Base-by-base conservation (phyloP, 2,797 vertebrate species). In the Monodelphis domestica region DNA sequence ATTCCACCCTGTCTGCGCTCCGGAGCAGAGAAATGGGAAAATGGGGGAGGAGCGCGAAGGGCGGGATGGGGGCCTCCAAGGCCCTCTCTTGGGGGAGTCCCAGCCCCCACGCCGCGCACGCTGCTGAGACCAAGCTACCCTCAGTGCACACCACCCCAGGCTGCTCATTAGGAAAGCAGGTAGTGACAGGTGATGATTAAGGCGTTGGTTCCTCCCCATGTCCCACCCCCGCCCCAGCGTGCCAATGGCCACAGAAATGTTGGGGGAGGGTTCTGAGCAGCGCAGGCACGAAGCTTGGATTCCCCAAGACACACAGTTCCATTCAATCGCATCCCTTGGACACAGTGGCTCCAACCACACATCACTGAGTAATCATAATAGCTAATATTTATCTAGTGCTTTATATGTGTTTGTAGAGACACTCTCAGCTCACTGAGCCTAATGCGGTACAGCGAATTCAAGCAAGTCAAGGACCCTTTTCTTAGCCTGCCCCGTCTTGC, bases 1-100 rank as follows among this genome's bases (percentile, higher is more conserved):
- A n/a, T 95, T 96, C 92, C 52, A 4, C 17, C 10, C 89, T 1
- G 84, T 91, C 94, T 93, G 92, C 57, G 45, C 89, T 87, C n/a
- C 95, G 54, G 70, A 94, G 91, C 6, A 12, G 63, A 90, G 94
- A 91, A 90, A 91, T 21, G 28, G 0, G 54, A 93, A 93, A 88
- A 53, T 3, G 70, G 59, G 96, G 63, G 53, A 59, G 89, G 96
- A 95, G 94, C 87, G 89, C 0, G 0, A 0, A 5, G n/a, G 57
- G 0, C 0, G 12, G 45, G 57, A 59, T 92, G 93, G 96, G 95
- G 96, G 96, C 53, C 59, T 91, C 1, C n/a, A 78, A 78, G 0
- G 78, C 88, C 56, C 57, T 88, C 28, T 54, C 38, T 91, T 87
- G 57, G 1, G 4, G 26, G 15, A 55, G 17, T 10, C 56, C 50